Base-by-base conservation (phyloP, 2,113 vertebrate genomes). In the Halcyon senegalensis region DNA sequence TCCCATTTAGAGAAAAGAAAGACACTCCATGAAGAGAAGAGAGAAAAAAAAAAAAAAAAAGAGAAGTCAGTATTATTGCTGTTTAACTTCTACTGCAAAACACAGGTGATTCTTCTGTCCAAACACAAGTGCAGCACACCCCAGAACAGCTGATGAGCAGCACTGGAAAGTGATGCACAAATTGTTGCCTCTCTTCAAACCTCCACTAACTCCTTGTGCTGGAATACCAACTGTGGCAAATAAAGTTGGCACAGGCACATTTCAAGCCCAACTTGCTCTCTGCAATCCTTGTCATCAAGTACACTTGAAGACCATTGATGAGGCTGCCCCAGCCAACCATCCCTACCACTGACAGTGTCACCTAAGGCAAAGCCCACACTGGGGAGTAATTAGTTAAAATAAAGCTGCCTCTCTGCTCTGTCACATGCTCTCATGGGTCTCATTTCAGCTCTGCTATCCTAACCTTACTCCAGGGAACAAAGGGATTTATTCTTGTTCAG, bases 371-470 rank as follows among this genome's bases (percentile, higher is more conserved):
- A 69, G n/a, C 19, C 28, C n/a, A 39, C 12, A 4, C 12, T 55
- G 67, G 35, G 24, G 23, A 63, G 15, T 14, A 87, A n/a, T 72
- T 20, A 37, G 13, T 25, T 44, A 10, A 63, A 93, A 70, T 20
- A 62, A 92, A 84, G 80, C 89, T 92, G 76, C 20, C n/a, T 24
- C 39, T 84, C 68, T 51, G 43, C 70, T 69, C 11, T 2, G 41
- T 20, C 59, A 77, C 0, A 0, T 44, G 35, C 25, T 83, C 74
- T 73, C 39, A 51, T 0, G 6, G 39, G 39, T 89, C 43, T 20
- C 18, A 21, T 24, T 84, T 56, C 44, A 72, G 30, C 33, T 50
- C 6, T 21, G 33, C 33, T 44, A 58, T 16, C 33, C 53, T 58
- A 76, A 87, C 19, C 62, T 76, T 62, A 75, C n/a, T 39, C 46